Evolutionary conservation across 2,113 vertebrate genomes (phyloP).

Genomic region (Pteropus alecto): DNA sequence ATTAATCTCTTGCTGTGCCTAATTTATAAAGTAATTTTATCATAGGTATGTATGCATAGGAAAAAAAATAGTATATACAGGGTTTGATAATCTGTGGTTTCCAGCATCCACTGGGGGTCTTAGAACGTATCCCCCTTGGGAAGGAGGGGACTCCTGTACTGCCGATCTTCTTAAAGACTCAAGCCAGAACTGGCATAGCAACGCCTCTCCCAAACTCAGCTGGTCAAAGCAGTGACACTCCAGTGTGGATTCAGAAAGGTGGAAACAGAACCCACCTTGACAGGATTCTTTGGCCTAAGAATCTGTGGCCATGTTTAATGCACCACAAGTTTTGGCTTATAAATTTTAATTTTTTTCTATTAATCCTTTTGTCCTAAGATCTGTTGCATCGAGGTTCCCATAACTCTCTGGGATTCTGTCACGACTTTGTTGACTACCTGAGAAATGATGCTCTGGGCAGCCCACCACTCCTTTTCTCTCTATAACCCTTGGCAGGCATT

Average conservation of each 20-base stretch:
- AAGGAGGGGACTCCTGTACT: background rate
- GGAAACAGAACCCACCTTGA: background rate
- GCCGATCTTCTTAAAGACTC: background rate
- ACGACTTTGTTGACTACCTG: background rate
- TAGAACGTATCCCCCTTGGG: background rate
- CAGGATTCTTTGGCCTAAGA: background rate
- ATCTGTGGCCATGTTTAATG: background rate
- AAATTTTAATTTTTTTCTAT: background rate
- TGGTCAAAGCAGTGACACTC: background rate
- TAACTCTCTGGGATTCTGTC: background rate
- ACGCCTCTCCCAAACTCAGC: background rate
- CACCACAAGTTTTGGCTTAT: background rate
- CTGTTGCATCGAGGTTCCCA: background rate
- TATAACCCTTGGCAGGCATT: background rate
- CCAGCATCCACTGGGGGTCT: background rate
- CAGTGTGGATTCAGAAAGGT: background rate
- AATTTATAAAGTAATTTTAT: background rate
- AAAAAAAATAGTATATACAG: background rate
- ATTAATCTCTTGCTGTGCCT: background rate
- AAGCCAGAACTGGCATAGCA: background rate
- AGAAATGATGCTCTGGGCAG: background rate
- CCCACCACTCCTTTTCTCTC: background rate
- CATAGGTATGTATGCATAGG: background rate
- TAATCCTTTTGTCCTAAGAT: background rate
- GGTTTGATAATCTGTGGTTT: background rate